A percentile compares a stretch with the other conserved stretches of the same genome.
phyloP scores from a whole-genome alignment of 1,140 invertebrate genomes.

The Psilanteris sp. region DNA sequence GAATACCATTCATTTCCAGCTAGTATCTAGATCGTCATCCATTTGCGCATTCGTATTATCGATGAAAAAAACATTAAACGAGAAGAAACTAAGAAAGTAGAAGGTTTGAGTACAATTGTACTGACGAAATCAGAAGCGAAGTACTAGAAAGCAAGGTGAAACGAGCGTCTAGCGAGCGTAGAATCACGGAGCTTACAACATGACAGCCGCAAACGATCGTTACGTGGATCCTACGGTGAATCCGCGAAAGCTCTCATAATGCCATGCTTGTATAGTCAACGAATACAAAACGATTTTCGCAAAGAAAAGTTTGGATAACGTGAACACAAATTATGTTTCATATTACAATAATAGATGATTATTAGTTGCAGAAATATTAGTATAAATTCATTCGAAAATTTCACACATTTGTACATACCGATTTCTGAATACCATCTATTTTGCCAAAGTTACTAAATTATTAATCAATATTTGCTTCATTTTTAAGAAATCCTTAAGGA shows the following conservation, averaged over 20 bases:
- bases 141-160: neutral
- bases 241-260: constrained; percentile 21
- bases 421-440: too few relatives aligned
- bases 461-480: too few relatives aligned
- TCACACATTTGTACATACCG: too few relatives aligned
- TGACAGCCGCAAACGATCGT: constrained; percentile 43
- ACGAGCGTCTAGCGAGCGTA: constrained; percentile 19
- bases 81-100: constrained; percentile 25
- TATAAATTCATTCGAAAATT: too few relatives aligned
- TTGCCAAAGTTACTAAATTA: too few relatives aligned
- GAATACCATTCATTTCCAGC: neutral
- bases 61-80: constrained; percentile 4
- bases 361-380: too few relatives aligned
- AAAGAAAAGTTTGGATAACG: constrained; percentile 4
- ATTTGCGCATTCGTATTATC: neutral
- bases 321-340: constrained; percentile 8
- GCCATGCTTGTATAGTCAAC: constrained; percentile 11
- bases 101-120: constrained; percentile 25
- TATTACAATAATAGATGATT: neutral
- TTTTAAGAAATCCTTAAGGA: too few relatives aligned
- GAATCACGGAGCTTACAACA: constrained; percentile 36
- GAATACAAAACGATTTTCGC: constrained; percentile 16
- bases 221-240: constrained; percentile 47
- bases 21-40: neutral
- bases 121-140: constrained; percentile 24